Evolutionary conservation across 2,888 invertebrate species (phyloP).

Genomic region (Drosophila hamatofila): DNA sequence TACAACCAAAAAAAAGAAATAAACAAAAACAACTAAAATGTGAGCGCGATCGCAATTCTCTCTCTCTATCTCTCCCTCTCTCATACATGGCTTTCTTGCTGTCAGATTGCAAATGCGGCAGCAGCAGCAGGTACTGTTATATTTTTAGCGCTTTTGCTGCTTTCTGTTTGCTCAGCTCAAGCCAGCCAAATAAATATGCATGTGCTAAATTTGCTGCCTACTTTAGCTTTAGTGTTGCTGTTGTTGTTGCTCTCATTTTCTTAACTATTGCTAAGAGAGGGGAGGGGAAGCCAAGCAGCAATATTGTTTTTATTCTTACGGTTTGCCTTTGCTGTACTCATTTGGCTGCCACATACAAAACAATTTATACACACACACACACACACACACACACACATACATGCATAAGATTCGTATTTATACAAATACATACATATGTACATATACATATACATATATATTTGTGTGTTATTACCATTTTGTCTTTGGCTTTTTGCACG

Average conservation of each 20-base stretch:
- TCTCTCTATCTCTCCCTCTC: constrained; percentile 12
- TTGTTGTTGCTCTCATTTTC: constrained; percentile 29
- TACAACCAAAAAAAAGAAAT: constrained; percentile 21
- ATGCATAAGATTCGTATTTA: not conserved
- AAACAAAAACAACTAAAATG: not conserved
- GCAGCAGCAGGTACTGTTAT: constrained; percentile 73
- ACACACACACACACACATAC: not conserved
- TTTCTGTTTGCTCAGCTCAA: constrained; percentile 53
- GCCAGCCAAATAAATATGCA: constrained; percentile 66
- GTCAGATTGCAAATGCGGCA: constrained; percentile 66
- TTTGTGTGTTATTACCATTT: constrained; percentile 47
- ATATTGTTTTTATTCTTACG: constrained; percentile 20
- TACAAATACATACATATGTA: not conserved
- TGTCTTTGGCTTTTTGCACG: constrained; percentile 72
- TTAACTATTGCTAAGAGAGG: constrained; percentile 29
- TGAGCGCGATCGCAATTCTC: constrained; percentile 7
- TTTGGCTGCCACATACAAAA: constrained; percentile 42
- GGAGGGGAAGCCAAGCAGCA: constrained; percentile 16
- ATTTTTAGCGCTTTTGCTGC: constrained; percentile 62
- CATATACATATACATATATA: not conserved
- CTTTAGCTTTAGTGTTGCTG: constrained; percentile 25
- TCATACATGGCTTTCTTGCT: constrained; percentile 9
- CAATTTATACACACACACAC: not conserved
- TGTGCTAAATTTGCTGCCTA: constrained; percentile 70
- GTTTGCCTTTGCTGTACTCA: constrained; percentile 51